These are phyloP conservation scores for Cerastis rubricosa DNA, from an alignment of 2,888 invertebrate genomes.

Conservation along the genomic window DNA sequence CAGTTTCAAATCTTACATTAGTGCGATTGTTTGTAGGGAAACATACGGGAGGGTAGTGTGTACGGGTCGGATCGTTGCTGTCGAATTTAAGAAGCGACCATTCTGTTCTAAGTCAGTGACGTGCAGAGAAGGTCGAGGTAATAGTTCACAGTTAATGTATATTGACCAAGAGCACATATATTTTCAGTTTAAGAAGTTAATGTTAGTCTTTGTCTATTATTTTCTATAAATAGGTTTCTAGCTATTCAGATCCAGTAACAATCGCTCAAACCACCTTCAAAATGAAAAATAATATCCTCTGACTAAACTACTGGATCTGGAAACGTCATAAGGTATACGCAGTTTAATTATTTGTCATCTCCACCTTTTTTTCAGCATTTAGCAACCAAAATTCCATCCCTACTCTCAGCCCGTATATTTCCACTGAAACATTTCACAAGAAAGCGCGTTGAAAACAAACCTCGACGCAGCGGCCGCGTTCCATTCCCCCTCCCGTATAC, in stretches of 20 bases:
- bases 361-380: not conserved
- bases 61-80: not conserved
- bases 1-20: conserved; percentile 73
- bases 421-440: conserved; percentile 45
- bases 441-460: conserved; percentile 13
- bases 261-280: not conserved
- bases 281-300: too few species aligned
- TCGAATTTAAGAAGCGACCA: too few species aligned
- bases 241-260: not conserved
- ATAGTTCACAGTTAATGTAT: not conserved
- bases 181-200: not conserved
- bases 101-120: not conserved
- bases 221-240: not conserved
- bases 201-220: not conserved
- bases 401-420: conserved; percentile 57
- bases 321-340: too few species aligned
- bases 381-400: not conserved
- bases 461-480: conserved; percentile 1
- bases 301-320: too few species aligned
- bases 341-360: too few species aligned
- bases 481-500: conserved; percentile 58
- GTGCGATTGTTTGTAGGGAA: conserved; percentile 64
- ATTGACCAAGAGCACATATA: not conserved
- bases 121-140: not conserved
- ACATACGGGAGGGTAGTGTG: conserved; percentile 51